Conservation (phyloP, 2,888 invertebrate genomes). For the Catocala nupta region DNA sequence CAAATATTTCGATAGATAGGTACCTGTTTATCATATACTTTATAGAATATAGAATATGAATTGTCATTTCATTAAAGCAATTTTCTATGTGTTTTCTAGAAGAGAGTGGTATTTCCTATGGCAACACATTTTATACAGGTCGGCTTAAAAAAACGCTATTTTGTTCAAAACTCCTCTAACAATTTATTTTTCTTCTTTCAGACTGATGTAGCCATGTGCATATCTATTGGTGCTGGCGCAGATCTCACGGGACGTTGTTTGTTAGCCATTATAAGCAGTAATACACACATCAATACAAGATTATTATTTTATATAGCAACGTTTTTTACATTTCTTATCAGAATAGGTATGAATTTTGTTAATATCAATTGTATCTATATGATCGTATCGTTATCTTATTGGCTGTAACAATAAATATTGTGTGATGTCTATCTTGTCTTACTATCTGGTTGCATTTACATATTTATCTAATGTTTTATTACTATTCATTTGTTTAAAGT, state of each 20-base stretch:
- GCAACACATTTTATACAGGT: too few relatives aligned
- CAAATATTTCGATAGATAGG: too few relatives aligned
- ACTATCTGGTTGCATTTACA: background rate
- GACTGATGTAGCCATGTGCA: slow-evolving; percentile 76
- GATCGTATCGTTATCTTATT: slow-evolving; percentile 14
- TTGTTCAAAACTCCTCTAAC: background rate
- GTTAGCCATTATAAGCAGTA: slow-evolving; percentile 71
- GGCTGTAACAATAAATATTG: slow-evolving; percentile 10
- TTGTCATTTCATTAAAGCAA: too few relatives aligned
- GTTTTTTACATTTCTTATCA: slow-evolving; percentile 68
- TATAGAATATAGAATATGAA: too few relatives aligned
- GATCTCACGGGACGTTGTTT: slow-evolving; percentile 77
- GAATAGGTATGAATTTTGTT: slow-evolving; percentile 66
- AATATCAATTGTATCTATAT: background rate
- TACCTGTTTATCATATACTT: too few relatives aligned
- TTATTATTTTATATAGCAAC: slow-evolving; percentile 71
- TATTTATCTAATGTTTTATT: background rate
- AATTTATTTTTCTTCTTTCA: slow-evolving; percentile 53
- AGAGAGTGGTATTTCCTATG: too few relatives aligned
- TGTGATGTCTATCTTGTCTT: slow-evolving; percentile 9
- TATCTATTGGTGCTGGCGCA: slow-evolving; percentile 77
- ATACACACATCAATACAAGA: slow-evolving; percentile 71
- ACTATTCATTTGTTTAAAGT: background rate
- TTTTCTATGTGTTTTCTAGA: too few relatives aligned
- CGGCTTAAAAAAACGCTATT: too few relatives aligned